phyloP scores from a whole-genome alignment of 2,797 vertebrate genomes.

The Paguma larvata region DNA sequence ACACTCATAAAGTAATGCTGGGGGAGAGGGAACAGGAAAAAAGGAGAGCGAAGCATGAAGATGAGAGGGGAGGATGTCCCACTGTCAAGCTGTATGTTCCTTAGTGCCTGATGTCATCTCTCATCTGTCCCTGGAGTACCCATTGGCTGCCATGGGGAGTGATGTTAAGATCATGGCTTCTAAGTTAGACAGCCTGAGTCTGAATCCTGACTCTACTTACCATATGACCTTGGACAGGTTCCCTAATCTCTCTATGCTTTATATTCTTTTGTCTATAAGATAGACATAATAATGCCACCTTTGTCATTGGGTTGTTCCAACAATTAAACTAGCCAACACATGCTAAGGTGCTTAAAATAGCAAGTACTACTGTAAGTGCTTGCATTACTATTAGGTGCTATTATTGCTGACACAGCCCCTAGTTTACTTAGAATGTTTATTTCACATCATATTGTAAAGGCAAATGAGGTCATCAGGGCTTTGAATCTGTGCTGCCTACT shows the following conservation, averaged over 20 bases:
- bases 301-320: neutral
- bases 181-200: neutral
- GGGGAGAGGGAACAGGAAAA: neutral
- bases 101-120: neutral
- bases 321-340: neutral
- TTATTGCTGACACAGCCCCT: neutral
- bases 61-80: neutral
- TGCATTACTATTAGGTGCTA: neutral
- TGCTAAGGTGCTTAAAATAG: neutral
- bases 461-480: neutral
- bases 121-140: neutral
- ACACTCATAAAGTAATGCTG: neutral
- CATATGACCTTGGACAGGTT: neutral
- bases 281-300: neutral
- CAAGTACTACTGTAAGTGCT: neutral
- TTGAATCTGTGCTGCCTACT: neutral
- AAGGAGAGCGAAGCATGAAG: neutral
- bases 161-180: neutral
- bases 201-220: neutral
- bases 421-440: neutral
- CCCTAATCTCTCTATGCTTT: neutral
- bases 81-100: neutral
- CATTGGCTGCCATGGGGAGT: fast-evolving
- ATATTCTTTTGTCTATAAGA: neutral
- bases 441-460: neutral